phyloP scores from a whole-genome alignment of 1,140 invertebrate species.

The Zaprionus ornatus region DNA sequence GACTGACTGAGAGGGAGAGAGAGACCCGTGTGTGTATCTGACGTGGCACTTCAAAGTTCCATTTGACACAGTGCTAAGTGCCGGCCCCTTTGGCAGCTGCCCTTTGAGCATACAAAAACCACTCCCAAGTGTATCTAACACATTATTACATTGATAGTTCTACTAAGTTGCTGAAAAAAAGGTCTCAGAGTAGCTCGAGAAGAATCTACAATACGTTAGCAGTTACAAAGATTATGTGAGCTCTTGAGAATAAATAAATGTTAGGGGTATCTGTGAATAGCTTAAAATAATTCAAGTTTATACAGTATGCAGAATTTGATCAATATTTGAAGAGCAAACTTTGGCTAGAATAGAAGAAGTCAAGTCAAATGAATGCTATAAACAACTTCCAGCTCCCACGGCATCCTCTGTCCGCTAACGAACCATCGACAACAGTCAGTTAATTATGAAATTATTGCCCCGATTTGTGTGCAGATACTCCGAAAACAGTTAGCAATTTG shows the following conservation, averaged over 20 bases:
- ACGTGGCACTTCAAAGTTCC: conserved; percentile 36
- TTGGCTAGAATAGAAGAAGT: background rate
- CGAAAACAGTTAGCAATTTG: conserved; percentile 36
- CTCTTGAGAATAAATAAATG: too few species aligned
- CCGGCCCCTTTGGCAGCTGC: background rate
- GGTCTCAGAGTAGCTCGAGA: background rate
- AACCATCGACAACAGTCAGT: conserved; percentile 26
- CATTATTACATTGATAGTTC: background rate
- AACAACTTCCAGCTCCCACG: background rate
- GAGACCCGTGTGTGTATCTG: background rate
- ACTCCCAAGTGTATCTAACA: background rate
- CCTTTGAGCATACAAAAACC: background rate
- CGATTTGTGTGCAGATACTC: conserved; percentile 54
- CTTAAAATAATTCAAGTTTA: too few species aligned
- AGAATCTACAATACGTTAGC: background rate
- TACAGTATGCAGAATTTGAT: too few species aligned
- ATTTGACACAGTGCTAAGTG: conserved; percentile 36
- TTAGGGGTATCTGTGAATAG: too few species aligned
- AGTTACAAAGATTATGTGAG: background rate
- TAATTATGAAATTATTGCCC: conserved; percentile 58
- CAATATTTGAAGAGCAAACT: too few species aligned
- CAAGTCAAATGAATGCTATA: background rate
- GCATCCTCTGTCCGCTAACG: background rate
- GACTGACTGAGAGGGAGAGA: background rate
- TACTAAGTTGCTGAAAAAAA: background rate